Percentiles rank a stretch among this genome's conserved stretches.
Evolutionary conservation across 1,140 invertebrate genomes (phyloP).

Genomic region (Phocides pigmalion): DNA sequence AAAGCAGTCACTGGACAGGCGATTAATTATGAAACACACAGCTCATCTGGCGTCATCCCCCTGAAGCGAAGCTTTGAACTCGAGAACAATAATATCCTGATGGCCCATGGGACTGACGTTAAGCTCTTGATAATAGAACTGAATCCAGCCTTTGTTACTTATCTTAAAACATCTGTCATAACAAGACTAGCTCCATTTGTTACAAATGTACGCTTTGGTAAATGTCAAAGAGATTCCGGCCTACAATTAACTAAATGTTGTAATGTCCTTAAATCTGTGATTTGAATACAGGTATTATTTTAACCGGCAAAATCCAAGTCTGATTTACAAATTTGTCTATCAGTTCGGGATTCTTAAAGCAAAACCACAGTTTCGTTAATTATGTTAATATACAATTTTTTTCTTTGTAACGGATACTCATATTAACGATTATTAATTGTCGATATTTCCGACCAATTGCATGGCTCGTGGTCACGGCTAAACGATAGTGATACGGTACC

Average conservation of each 20-base stretch:
- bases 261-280: neutral
- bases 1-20: constrained; percentile 4
- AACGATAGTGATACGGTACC: too few species aligned
- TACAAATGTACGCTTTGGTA: constrained; percentile 6
- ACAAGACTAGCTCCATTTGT: constrained; percentile 9
- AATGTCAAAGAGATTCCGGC: constrained; percentile 1
- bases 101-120: constrained; percentile 24
- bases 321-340: too few species aligned
- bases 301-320: too few species aligned
- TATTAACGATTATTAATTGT: too few species aligned
- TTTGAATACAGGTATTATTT: neutral
- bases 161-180: constrained; percentile 29
- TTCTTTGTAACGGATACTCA: too few species aligned
- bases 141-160: constrained; percentile 28
- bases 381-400: too few species aligned
- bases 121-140: constrained; percentile 25
- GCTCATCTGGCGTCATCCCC: constrained; percentile 17
- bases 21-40: constrained; percentile 15
- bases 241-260: neutral
- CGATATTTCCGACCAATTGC: too few species aligned
- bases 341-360: too few species aligned
- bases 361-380: too few species aligned
- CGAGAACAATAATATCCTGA: constrained; percentile 20
- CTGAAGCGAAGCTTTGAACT: constrained; percentile 4
- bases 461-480: too few species aligned